phyloP scores from a whole-genome alignment of 2,888 invertebrate genomes.

The Malachius bipustulatus region DNA sequence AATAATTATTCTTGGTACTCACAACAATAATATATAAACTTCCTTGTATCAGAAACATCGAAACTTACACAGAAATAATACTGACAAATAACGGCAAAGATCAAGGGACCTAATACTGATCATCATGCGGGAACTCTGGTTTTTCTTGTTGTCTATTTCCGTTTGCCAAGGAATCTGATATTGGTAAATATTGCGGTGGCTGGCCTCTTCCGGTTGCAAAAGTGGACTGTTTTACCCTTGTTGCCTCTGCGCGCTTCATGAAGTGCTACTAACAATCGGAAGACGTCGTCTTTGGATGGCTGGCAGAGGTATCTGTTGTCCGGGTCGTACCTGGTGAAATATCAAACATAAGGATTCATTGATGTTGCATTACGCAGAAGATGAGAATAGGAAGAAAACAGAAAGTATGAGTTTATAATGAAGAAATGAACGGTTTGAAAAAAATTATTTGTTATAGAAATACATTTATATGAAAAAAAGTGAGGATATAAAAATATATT shows the following conservation, averaged over 20 bases:
- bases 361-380: slow-evolving; percentile 2
- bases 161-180: slow-evolving; percentile 49
- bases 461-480: no score
- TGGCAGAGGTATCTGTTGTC: slow-evolving; percentile 48
- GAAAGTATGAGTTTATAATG: not conserved
- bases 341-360: slow-evolving; percentile 16
- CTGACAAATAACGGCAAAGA: no score
- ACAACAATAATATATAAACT: no score
- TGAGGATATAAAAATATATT: no score
- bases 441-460: no score
- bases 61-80: no score
- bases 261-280: slow-evolving; percentile 46
- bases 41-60: no score
- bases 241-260: slow-evolving; percentile 49
- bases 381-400: no score
- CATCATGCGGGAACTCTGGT: no score
- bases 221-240: slow-evolving; percentile 41
- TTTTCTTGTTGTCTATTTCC: slow-evolving; percentile 1
- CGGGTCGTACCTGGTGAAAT: slow-evolving; percentile 41
- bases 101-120: no score
- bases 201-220: slow-evolving; percentile 50
- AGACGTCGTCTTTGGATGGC: slow-evolving; percentile 50
- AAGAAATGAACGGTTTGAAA: not conserved
- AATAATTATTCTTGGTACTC: no score
- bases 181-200: slow-evolving; percentile 49